Evolutionary conservation across 2,888 invertebrate species (phyloP).

Genomic region (Orthosia cruda): DNA sequence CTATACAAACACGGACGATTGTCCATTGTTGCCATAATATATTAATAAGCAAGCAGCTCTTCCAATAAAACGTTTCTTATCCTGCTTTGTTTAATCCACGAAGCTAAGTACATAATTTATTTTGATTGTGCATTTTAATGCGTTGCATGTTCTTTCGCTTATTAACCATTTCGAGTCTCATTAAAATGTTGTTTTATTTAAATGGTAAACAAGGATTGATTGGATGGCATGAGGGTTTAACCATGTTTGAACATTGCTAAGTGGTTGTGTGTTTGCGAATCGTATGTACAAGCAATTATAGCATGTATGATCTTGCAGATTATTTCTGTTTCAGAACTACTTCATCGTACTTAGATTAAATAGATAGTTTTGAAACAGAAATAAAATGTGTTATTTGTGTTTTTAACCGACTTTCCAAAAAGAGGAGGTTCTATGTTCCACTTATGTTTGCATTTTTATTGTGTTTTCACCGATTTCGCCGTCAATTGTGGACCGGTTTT

Average conservation of each 20-base stretch:
- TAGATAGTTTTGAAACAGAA: too few relatives aligned
- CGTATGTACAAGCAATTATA: neutral
- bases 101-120: constrained; percentile 28
- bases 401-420: too few relatives aligned
- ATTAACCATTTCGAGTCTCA: neutral
- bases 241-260: neutral
- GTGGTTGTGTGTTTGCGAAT: neutral
- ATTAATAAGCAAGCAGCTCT: neutral
- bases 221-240: neutral
- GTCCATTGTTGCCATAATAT: constrained; percentile 5
- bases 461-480: too few relatives aligned
- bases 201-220: neutral
- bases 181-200: constrained; percentile 22
- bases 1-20: neutral
- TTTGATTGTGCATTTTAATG: constrained; percentile 31
- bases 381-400: too few relatives aligned
- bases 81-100: constrained; percentile 14
- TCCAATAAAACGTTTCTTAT: neutral
- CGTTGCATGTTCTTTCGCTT: constrained; percentile 32
- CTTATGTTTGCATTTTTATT: too few relatives aligned
- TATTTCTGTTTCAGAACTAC: too few relatives aligned
- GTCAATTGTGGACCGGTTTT: too few relatives aligned
- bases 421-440: too few relatives aligned
- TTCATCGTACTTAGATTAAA: too few relatives aligned
- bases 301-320: neutral